These are phyloP conservation scores for Sternarchorhynchus goeldii DNA, from an alignment of 2,797 vertebrate genomes.

Conservation along the genomic window DNA sequence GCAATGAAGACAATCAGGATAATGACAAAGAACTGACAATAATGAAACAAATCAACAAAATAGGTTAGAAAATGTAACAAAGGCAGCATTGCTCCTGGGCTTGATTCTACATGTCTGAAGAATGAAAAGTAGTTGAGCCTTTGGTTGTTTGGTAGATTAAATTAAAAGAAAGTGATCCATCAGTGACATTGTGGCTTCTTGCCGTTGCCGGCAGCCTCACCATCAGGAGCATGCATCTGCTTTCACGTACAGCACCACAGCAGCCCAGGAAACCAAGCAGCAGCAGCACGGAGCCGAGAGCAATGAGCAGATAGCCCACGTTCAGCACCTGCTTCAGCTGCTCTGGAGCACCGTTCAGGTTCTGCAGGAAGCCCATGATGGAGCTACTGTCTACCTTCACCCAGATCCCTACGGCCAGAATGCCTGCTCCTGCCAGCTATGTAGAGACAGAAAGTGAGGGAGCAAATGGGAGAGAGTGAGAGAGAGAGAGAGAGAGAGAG, in stretches of 20 bases:
- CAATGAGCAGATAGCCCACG: constrained; percentile 81
- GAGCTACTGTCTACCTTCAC: constrained; percentile 81
- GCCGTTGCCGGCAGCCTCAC: constrained; percentile 62
- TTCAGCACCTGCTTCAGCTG: constrained; percentile 74
- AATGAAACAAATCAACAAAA: constrained; percentile 28
- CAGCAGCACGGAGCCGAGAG: constrained; percentile 72
- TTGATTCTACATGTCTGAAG: not conserved
- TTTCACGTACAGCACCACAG: constrained; percentile 77
- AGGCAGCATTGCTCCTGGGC: not conserved
- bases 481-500: not conserved
- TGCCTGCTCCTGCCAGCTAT: constrained; percentile 75
- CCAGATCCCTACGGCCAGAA: constrained; percentile 82
- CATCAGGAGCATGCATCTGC: constrained; percentile 77
- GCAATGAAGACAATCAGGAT: constrained; percentile 80
- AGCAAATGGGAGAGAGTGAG: not conserved
- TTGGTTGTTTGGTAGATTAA: not conserved
- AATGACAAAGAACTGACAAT: constrained; percentile 78
- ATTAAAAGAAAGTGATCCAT: not conserved
- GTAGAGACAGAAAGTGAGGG: not conserved
- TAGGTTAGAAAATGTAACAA: not conserved
- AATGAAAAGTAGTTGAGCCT: too few relatives aligned
- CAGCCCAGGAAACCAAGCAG: constrained; percentile 82
- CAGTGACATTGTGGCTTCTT: not conserved
- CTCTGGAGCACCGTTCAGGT: constrained; percentile 50
- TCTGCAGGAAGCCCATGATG: constrained; percentile 68